Percentiles rank a stretch among this genome's conserved stretches.
phyloP scores from a whole-genome alignment of 2,797 vertebrate genomes.

The Enteromius trimaculatus region DNA sequence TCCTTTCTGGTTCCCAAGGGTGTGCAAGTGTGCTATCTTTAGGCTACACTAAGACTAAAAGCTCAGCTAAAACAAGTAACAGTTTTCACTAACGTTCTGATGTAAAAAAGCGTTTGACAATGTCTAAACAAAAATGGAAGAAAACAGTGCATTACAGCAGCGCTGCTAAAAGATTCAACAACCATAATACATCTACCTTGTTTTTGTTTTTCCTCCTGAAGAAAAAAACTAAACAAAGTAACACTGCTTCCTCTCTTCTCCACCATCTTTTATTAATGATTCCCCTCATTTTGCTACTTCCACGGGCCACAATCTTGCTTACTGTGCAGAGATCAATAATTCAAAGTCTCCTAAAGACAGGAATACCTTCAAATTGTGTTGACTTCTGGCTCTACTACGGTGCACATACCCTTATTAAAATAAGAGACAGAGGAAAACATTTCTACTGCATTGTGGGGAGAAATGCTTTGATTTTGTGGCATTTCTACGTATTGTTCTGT shows the following conservation, averaged over 20 bases:
- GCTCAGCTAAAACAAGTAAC: constrained; percentile 21
- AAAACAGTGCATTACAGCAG: constrained; percentile 23
- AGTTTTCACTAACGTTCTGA: neutral
- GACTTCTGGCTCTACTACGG: constrained; percentile 43
- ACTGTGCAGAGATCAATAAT: constrained; percentile 63
- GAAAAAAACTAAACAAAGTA: constrained; percentile 25
- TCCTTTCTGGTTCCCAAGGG: constrained; percentile 23
- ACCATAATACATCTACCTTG: constrained; percentile 37
- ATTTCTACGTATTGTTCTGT: neutral
- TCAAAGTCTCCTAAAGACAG: constrained; percentile 56
- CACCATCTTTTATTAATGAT: constrained; percentile 63
- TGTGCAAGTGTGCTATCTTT: constrained; percentile 11
- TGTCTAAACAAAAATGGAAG: constrained; percentile 11
- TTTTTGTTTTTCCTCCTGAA: constrained; percentile 46
- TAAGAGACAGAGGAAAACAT: constrained; percentile 31
- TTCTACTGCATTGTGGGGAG: constrained; percentile 3
- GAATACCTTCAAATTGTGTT: constrained; percentile 52
- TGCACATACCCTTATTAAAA: constrained; percentile 34
- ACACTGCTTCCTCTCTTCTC: constrained; percentile 29
- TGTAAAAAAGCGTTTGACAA: constrained; percentile 6
- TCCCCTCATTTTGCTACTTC: constrained; percentile 54
- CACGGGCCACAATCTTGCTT: constrained; percentile 61
- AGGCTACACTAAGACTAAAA: neutral
- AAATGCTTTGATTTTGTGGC: constrained; percentile 6
- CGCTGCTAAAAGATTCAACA: constrained; percentile 24